phyloP scores from a whole-genome alignment of 2,113 vertebrate genomes.

The Lagenorhynchus albirostris region DNA sequence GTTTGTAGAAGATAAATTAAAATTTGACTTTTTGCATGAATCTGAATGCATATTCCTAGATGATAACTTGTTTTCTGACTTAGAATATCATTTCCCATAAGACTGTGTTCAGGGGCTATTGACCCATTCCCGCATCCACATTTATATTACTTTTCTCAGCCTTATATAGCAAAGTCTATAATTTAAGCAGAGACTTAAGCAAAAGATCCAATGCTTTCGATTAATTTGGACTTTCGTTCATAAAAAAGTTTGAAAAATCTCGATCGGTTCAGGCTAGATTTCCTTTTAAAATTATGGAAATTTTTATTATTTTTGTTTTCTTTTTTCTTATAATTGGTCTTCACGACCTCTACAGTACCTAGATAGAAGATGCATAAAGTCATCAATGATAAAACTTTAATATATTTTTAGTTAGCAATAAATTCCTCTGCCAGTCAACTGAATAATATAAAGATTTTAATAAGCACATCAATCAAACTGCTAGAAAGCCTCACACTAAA shows the following conservation, averaged over 20 bases:
- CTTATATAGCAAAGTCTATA: background rate
- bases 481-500: background rate
- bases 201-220: background rate
- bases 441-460: conserved; percentile 21
- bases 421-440: background rate
- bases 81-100: background rate
- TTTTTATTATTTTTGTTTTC: background rate
- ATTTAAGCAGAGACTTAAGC: background rate
- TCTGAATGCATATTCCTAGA: background rate
- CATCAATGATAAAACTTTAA: background rate
- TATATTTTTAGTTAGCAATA: background rate
- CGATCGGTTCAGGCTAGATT: background rate
- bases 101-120: background rate
- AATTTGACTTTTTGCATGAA: background rate
- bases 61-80: background rate
- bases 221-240: background rate
- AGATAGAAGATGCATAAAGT: background rate
- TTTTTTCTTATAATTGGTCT: background rate
- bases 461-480: background rate
- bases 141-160: background rate
- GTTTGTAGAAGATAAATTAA: background rate
- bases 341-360: background rate
- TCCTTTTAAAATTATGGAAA: background rate
- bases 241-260: background rate
- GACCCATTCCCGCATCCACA: background rate